Evolutionary conservation across 2,113 vertebrate species (phyloP), one percentile per base, ranked within the genome.

Genomic region (Nothocercus nigrocapillus): DNA sequence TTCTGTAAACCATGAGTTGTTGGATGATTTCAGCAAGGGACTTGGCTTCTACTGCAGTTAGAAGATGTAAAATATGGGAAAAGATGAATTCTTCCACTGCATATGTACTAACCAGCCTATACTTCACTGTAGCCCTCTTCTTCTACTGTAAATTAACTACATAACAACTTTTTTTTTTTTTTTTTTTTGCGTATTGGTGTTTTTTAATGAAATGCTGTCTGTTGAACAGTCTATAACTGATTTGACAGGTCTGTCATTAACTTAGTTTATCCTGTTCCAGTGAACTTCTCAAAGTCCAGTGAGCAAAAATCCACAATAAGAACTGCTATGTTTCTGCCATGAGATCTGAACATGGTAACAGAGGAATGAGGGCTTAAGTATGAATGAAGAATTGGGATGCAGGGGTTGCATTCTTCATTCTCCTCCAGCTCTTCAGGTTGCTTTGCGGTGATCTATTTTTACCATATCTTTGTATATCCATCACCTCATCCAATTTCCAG

Each of bases 201-300:
- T 36, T 83, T 59, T 45, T 32, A 5, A 16, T 69, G 2, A 77
- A 94, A 66, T 56, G 9, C 21, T 67, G 27, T 22, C 63, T 61
- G 13, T 49, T 91, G 2, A 42, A 54, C 36, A 67, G 64, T 34
- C 47, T 75, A 36, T 66, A 66, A 85, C 64, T 49, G 75, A 18
- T 58, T 13, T 49, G 3, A 13, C 0, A 0, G 36, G n/a, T 64
- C 45, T 91, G 93, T 95, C 51, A 7, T 56, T 93, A 91, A 91
- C 94, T 89, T 66, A 34, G 58, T 82, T 81, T 58, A 72, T 58
- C 74, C 2, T 44, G 24, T 70, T 89, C 84, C 27, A 25, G 74
- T 78, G 34, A 84, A 63, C 38, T 59, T 87, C 51, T 44, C 86
- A 93, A 95, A 97, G 96, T 96, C 89, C 91, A 89, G 9, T 18